Conservation (phyloP, 2,797 vertebrate genomes). For the Urocyon cinereoargenteus region DNA sequence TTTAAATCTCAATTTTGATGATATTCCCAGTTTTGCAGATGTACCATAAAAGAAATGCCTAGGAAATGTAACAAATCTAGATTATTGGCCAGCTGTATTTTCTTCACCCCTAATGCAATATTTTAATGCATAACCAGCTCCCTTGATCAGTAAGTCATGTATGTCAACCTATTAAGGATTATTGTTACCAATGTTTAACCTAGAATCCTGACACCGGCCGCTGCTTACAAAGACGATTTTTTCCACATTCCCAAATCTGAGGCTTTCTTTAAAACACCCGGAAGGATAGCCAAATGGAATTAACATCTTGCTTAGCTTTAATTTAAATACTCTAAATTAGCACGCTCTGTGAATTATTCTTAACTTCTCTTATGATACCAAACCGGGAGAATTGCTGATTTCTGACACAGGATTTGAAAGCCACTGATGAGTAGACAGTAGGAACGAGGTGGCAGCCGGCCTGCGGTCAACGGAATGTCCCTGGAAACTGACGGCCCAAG, state of each 20-base stretch:
- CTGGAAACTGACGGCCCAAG: rapidly evolving
- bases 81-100: rapidly evolving
- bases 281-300: background rate
- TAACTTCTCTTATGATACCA: background rate
- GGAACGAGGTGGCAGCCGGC: rapidly evolving
- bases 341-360: background rate
- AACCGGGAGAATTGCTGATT: background rate
- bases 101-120: background rate
- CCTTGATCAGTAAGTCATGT: background rate
- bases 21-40: background rate
- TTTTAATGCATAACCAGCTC: background rate
- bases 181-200: background rate
- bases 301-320: background rate
- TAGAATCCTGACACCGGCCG: background rate
- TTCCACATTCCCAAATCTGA: background rate
- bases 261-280: background rate
- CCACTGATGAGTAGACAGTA: rapidly evolving
- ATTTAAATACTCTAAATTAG: background rate
- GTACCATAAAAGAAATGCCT: background rate
- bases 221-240: background rate
- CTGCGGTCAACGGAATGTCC: rapidly evolving
- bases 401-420: background rate
- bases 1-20: background rate
- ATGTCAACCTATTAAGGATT: background rate
- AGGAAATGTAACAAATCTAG: background rate